These are phyloP conservation scores for Gymnodraco acuticeps DNA, from an alignment of 2,797 vertebrate genomes.

Conservation along the genomic window DNA sequence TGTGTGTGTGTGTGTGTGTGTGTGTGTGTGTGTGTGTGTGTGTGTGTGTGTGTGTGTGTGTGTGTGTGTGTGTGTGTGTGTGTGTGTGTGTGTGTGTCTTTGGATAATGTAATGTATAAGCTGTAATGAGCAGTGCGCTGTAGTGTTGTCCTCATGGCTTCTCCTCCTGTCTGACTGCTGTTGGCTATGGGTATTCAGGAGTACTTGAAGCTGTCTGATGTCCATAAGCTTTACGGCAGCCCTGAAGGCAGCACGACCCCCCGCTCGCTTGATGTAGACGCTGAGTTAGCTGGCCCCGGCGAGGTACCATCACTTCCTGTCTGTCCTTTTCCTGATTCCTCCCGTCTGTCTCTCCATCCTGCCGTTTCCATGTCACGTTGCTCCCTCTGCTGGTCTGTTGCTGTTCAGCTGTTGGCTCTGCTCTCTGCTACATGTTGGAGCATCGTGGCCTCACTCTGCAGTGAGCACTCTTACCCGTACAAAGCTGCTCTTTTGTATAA, in stretches of 20 bases:
- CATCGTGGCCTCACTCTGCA: slow-evolving; percentile 15
- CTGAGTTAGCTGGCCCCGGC: slow-evolving; percentile 73
- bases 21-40: background rate
- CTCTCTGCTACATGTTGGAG: slow-evolving; percentile 14
- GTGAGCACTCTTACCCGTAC: no score
- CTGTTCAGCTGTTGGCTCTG: slow-evolving; percentile 30
- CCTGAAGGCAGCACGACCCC: slow-evolving; percentile 76
- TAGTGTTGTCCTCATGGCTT: slow-evolving; percentile 47
- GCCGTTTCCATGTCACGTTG: slow-evolving; percentile 38
- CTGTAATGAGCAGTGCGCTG: background rate
- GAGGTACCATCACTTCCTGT: slow-evolving; percentile 83
- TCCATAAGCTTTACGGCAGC: slow-evolving; percentile 85
- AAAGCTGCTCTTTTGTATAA: background rate
- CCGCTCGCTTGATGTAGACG: slow-evolving; percentile 77
- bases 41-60: background rate
- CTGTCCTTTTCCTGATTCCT: slow-evolving; percentile 22
- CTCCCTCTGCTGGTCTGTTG: slow-evolving; percentile 69
- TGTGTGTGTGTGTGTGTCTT: background rate
- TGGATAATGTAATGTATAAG: no score
- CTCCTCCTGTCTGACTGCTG: slow-evolving; percentile 61
- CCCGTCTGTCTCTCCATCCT: slow-evolving; percentile 6
- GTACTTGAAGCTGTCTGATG: slow-evolving; percentile 87
- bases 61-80: background rate
- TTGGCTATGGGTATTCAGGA: slow-evolving; percentile 76
- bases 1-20: no score